Base-by-base conservation (phyloP, 2,888 invertebrate species). In the Entomobrya multifasciata region DNA sequence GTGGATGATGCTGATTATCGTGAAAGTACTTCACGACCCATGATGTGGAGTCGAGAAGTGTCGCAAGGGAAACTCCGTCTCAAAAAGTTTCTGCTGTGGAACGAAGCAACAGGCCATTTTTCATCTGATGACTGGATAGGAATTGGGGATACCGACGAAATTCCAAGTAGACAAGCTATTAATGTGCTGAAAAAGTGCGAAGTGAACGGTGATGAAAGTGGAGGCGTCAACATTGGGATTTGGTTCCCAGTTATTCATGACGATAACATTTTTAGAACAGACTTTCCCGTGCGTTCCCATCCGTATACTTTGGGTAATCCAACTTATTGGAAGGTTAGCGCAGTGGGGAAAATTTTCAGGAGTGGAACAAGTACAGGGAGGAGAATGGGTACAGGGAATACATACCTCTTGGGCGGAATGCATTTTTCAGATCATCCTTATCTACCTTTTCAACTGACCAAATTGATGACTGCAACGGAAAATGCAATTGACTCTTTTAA, bases 31-130 rank as follows among this genome's bases (percentile, higher is more conserved):
- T 0, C 8, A 15, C 8, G 5, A 17, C n/a, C n/a, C n/a, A 41
- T 22, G 44, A 36, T 41, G 11, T 65, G 30, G 30, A 8, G n/a
- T n/a, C 13, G 67, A 4, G 87, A 87, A 47, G 13, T 27, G 65
- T 27, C 55, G 1, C 87, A 87, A 36, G 82, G 82, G 41, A 15
- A 27, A 15, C 25, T 82, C 17, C 1, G 81, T 57, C 82, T 77
- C 76, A 25, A 49, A 44, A 87, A 87, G 47, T 87, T 87, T 55
- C 15, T 87, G 22, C 27, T 82, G 41, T 87, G 87, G 87, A 87
- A 87, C 44, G 1, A 74, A n/a, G 20, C 70, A 13, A 74, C 65
- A 11, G n/a, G 55, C 0, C 82, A 65, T 47, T 87, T 87, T 49
- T 17, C 0, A 0, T n/a, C 27, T 10, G 57, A 82, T 44, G 87